Percentiles rank a stretch among this genome's conserved stretches.
phyloP scores from a whole-genome alignment of 2,113 vertebrate genomes.

The Buteo buteo region DNA sequence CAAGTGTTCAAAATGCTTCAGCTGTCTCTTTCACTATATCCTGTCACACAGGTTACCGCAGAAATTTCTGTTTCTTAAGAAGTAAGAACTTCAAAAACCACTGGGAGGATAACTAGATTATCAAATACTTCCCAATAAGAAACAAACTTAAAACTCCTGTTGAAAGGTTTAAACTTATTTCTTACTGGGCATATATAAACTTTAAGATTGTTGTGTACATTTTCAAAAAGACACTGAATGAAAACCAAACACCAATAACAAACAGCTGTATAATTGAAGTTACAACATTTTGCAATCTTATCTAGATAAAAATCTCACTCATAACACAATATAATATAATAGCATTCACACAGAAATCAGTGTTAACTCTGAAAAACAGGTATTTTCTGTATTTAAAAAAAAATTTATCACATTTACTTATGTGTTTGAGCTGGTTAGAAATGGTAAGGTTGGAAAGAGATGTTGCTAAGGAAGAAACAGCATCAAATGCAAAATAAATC shows the following conservation, averaged over 20 bases:
- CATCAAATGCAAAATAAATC: neutral
- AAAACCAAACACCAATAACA: neutral
- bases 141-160: neutral
- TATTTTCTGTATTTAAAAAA: neutral
- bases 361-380: neutral
- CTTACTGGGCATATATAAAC: neutral
- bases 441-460: neutral
- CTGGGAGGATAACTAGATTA: neutral
- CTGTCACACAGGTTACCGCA: neutral
- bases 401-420: neutral
- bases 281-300: neutral
- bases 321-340: neutral
- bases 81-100: neutral
- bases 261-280: neutral
- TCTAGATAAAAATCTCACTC: neutral
- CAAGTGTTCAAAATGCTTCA: neutral
- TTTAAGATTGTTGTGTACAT: fast-evolving
- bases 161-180: neutral
- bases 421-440: neutral
- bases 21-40: neutral
- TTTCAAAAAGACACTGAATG: neutral
- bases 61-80: neutral
- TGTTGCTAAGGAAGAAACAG: neutral
- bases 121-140: neutral
- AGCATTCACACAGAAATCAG: neutral